Conservation (phyloP, 2,888 invertebrate species). For the Petrophora chlorosata region DNA sequence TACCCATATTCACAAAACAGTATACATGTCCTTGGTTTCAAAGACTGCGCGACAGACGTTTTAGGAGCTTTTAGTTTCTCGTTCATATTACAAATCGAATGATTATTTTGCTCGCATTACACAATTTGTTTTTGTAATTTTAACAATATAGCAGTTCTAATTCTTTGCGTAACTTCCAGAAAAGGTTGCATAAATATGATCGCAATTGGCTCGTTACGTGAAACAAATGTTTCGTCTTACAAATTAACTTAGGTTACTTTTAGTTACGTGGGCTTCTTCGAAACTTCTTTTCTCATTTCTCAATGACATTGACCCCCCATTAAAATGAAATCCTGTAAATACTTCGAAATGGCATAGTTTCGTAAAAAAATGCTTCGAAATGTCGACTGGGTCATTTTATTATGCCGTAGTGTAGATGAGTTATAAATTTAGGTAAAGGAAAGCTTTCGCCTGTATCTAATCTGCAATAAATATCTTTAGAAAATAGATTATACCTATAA, state of each 20-base stretch:
- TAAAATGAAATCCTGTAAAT: too few species aligned
- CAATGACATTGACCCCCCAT: too few species aligned
- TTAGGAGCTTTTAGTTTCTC: not conserved
- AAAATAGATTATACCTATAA: not conserved
- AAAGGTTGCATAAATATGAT: constrained; percentile 19
- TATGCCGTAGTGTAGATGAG: too few species aligned
- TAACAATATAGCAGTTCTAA: constrained; percentile 8
- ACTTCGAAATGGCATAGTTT: too few species aligned
- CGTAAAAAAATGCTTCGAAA: too few species aligned
- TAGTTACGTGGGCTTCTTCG: constrained; percentile 7
- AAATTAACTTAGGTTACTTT: too few species aligned
- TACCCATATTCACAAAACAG: constrained; percentile 6
- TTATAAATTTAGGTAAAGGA: too few species aligned
- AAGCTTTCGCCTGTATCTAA: not conserved
- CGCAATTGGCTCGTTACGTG: constrained; percentile 16
- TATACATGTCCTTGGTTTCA: not conserved
- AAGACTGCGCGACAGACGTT: not conserved
- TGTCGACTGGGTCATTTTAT: too few species aligned
- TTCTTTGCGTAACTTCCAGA: constrained; percentile 19
- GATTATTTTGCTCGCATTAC: constrained; percentile 1
- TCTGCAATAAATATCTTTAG: not conserved
- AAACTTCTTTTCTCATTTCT: too few species aligned
- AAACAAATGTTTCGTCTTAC: constrained; percentile 12
- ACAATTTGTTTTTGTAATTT: constrained; percentile 1
- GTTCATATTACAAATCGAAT: not conserved